Evolutionary conservation across 2,797 vertebrate genomes (phyloP).

Genomic region (Amblyraja radiata): DNA sequence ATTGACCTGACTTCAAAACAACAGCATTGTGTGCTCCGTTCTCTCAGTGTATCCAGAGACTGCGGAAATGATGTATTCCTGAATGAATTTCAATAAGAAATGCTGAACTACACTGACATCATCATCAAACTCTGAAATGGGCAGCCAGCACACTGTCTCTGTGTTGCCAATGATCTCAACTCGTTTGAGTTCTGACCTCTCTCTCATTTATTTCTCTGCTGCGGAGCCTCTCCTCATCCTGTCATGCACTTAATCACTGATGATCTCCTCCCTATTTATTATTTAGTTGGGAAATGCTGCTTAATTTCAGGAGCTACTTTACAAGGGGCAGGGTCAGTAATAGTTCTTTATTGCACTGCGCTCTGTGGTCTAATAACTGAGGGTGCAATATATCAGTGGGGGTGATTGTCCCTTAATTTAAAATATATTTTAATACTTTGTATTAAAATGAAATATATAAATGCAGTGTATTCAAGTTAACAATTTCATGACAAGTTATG

Average conservation of each 20-base stretch:
- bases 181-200: neutral
- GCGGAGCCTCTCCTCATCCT: neutral
- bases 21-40: neutral
- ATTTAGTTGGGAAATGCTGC: neutral
- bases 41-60: neutral
- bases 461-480: too few species aligned
- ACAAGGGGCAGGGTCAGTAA: neutral
- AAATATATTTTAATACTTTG: too few species aligned
- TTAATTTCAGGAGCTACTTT: neutral
- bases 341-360: neutral
- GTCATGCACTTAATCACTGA: neutral
- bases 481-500: too few species aligned
- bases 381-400: neutral
- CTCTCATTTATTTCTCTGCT: neutral
- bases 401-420: neutral
- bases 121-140: conserved; percentile 1
- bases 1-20: conserved; percentile 1
- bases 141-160: neutral
- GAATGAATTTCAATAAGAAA: neutral
- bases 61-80: conserved; percentile 9
- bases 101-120: neutral
- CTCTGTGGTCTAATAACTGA: neutral
- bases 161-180: conserved; percentile 24
- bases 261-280: neutral
- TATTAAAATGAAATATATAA: too few species aligned